Conservation (phyloP, 2,113 vertebrate genomes). For the Columba janthina region DNA sequence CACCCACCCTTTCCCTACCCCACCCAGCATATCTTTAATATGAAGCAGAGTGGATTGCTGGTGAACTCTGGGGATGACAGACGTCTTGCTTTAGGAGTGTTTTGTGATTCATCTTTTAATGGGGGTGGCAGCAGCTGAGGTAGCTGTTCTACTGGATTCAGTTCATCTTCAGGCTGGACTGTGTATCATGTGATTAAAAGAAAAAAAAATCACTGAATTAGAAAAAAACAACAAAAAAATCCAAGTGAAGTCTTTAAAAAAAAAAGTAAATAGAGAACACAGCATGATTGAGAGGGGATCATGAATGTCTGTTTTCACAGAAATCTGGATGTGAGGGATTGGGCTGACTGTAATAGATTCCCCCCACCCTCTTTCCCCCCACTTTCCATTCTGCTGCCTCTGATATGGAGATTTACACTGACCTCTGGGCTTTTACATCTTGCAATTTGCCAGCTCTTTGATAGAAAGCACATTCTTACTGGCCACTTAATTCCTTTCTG, state of each 20-base stretch:
- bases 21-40: background rate
- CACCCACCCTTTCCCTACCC: background rate
- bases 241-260: background rate
- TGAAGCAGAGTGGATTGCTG: background rate
- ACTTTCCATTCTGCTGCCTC: slow-evolving; percentile 44
- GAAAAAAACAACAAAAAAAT: background rate
- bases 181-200: background rate
- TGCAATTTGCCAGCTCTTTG: slow-evolving; percentile 66
- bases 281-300: background rate
- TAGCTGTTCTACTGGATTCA: background rate
- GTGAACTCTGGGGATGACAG: background rate
- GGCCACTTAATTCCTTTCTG: slow-evolving; percentile 72
- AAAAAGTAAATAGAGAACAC: background rate
- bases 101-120: background rate
- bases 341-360: slow-evolving; percentile 57
- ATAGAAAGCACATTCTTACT: slow-evolving; percentile 64
- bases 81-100: background rate
- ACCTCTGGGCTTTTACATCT: slow-evolving; percentile 70
- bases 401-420: slow-evolving; percentile 74
- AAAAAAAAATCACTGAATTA: background rate
- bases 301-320: slow-evolving; percentile 38
- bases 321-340: slow-evolving; percentile 24
- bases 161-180: background rate
- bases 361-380: background rate
- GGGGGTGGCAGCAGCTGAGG: background rate